Evolutionary conservation across 1,140 invertebrate species (phyloP), one percentile per base, ranked within the genome.

Genomic region (Hyles vespertilio): DNA sequence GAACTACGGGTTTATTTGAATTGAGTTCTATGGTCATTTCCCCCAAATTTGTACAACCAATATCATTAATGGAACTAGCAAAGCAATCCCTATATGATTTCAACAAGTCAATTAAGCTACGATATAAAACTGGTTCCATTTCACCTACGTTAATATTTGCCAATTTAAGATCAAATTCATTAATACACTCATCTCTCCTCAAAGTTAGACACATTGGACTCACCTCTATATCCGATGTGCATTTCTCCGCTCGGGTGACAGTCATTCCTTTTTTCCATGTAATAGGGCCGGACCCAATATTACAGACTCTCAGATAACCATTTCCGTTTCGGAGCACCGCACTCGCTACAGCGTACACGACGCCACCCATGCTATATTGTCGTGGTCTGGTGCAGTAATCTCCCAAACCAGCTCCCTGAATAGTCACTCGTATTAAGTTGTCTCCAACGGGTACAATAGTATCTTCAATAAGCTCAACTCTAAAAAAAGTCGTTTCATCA

Each of bases 31-130:
- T 72, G 6, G 53, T 46, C 63, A 72, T 70, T 51, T 61, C 40
- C 3, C 59, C 33, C 58, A 67, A 52, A 44, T 67, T 44, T 11
- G 65, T 67, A 53, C 63, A 65, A 1, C 66, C 66, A 48, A 71
- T 47, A 34, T 70, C 65, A 6, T 51, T 56, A 9, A 51, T 65
- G 32, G 11, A 9, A 22, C 12, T 59, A 4, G 67, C 63, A 56
- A 72, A 72, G 7, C 9, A 64, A 51, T 57, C 1, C 10, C 4
- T 46, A 32, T 63, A 68, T 8, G 40, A 47, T 12, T 62, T 61
- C 50, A 65, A 49, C 11, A 51, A n/a, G n/a, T 3, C 22, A 9
- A 51, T n/a, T 33, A 51, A 34, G 3, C 33, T 3, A 3, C 3
- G 32, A 34, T 10, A 32, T 8, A 33, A 22, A 34, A 8, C 10